Evolutionary conservation across 2,797 vertebrate genomes (phyloP), one percentile per base, ranked within the genome.

Genomic region (Sandelia bainsii): DNA sequence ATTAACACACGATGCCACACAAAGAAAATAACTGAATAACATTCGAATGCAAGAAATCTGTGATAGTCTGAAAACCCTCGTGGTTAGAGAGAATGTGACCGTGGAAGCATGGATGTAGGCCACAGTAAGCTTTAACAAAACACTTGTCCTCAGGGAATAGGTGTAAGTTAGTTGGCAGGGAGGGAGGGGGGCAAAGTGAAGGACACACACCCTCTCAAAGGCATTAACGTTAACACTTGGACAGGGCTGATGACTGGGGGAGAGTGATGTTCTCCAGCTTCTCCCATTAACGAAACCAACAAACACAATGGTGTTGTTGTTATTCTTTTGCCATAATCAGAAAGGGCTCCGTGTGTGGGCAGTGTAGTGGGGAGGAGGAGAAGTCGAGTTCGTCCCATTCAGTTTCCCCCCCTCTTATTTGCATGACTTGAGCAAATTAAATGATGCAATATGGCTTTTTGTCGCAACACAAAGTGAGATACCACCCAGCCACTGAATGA

Each of bases 351-450:
- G 97, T 99, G 98, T 99, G 98, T 99, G 98, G 98, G 96, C 98
- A 97, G 96, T 97, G 97, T 98, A 98, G 96, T 96, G 94, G 95
- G 96, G 96, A 97, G 96, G 96, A 97, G 97, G 96, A 98, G 93
- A 98, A 97, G 97, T 98, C 96, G 96, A 98, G 96, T 97, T 96
- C 96, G 96, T 96, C 95, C 96, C 95, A 96, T 98, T 98, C 96
- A 97, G 93, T 93, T 93, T 90, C 77, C 82, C 79, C 79, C 64
- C 77, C 58, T 89, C 96, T 96, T 96, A 98, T 98, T 98, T 99
- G 97, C 97, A 99, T 98, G 97, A 98, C 96, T 99, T 98, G 96
- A 98, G 96, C 96, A 98, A 97, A 99, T 98, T 97, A 99, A 99
- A 99, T 98, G 96, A 98, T 97, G 97, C 97, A 98, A 97, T 97